Base-by-base conservation (phyloP, 1,140 invertebrate genomes). In the Heliconius melpomene region DNA sequence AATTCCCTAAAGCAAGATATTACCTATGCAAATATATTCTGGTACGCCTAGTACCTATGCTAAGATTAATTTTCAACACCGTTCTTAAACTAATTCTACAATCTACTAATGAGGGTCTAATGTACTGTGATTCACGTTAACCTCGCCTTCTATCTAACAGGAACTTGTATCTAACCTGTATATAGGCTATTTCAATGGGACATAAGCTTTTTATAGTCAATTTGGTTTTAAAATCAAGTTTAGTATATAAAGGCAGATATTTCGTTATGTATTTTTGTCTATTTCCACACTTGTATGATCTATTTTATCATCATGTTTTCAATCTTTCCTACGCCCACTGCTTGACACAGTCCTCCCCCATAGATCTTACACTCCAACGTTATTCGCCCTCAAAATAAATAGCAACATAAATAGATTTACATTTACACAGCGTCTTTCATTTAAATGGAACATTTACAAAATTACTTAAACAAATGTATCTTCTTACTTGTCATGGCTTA, bases 381-480 rank as follows among this genome's bases (percentile, higher is more conserved):
- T 7, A 7, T 36, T 36, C 32, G 3, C 6, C 32, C 32, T 36
- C 32, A 36, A 36, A 36, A 36, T 36, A 36, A 36, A 36, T 36
- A 36, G 32, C 32, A 36, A 36, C 32, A 7, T 36, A 36, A 36
- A 36, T 36, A 36, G 32, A 36, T 7, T 36, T 36, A 36, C 32
- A 36, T 36, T 36, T 36, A 20, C 50, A 52, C 16, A 52, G 18
- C 50, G 50, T 52, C 50, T 52, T 52, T 16, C 50, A 18, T 16
- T 57, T 57, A 57, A 20, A 18, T 57, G 16, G 50, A 52, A 13
- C 16, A 57, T 57, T 57, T 57, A 9, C 20, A 23, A 57, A 57
- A 57, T 57, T n/a, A 57, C 54, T 57, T 57, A 57, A 57, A 57
- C 54, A 57, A 57, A 57, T 57, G 54, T 57, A 36, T 36, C 54